Evolutionary conservation across 2,797 vertebrate species (phyloP).

Genomic region (Siniperca undulata): DNA sequence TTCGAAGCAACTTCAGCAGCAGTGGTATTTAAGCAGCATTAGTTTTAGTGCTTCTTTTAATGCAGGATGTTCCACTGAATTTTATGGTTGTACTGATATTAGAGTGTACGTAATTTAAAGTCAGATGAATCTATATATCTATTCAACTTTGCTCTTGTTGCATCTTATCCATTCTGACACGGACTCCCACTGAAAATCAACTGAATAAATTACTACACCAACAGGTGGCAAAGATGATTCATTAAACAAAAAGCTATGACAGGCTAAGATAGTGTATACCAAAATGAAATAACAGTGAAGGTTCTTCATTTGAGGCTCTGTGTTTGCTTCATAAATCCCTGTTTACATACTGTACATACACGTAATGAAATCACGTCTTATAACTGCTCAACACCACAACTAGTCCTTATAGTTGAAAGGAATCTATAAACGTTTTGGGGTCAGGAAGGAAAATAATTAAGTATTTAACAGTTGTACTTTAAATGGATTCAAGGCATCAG

Average conservation of each 20-base stretch:
- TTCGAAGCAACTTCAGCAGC: conserved; percentile 16
- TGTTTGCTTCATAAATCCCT: background rate
- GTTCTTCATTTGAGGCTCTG: background rate
- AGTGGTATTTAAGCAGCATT: conserved; percentile 15
- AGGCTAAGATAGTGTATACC: too few species aligned
- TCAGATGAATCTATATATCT: background rate
- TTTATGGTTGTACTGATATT: conserved; percentile 1
- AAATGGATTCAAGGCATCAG: background rate
- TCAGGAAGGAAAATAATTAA: background rate
- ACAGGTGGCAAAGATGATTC: conserved; percentile 1
- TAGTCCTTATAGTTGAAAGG: background rate
- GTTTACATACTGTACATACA: background rate
- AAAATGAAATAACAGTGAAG: background rate
- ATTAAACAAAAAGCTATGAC: background rate
- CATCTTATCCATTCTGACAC: background rate
- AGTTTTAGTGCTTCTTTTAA: conserved; percentile 9
- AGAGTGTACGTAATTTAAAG: background rate
- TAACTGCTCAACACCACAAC: background rate
- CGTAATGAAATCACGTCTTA: background rate
- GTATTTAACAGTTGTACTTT: background rate
- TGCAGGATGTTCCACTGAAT: background rate
- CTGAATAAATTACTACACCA: background rate
- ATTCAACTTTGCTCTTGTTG: background rate
- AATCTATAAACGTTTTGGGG: background rate
- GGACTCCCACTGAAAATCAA: background rate